Evolutionary conservation across 92 coral and sea anemone species (phyloP).

Genomic region (Nematostella vectensis): DNA sequence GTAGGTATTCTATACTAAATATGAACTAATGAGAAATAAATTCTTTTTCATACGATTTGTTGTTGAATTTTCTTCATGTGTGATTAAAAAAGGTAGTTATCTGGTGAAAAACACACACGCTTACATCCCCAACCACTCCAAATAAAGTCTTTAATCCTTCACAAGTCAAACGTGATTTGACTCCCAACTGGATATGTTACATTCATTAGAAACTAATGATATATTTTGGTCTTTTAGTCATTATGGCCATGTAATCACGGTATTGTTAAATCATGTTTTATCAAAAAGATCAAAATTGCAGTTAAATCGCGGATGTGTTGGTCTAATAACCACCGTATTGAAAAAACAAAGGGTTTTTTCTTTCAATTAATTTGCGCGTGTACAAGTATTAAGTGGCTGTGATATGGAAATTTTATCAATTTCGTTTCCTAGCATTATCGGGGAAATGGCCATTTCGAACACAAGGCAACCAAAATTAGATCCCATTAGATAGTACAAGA

Average conservation of each 20-base stretch:
- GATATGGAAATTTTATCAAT: slow-evolving; percentile 1
- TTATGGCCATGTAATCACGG: slow-evolving; percentile 61
- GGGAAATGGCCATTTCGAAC: no score
- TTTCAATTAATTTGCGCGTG: slow-evolving; percentile 50
- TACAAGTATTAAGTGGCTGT: slow-evolving; percentile 21
- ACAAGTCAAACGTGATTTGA: no score
- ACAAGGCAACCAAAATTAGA: no score
- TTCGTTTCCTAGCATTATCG: slow-evolving; percentile 1
- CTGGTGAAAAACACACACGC: no score
- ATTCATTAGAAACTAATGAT: no score
- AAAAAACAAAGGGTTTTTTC: slow-evolving; percentile 53
- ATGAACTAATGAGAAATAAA: no score
- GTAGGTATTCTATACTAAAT: no score
- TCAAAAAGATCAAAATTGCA: slow-evolving; percentile 63
- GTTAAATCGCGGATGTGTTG: slow-evolving; percentile 55
- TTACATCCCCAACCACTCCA: no score
- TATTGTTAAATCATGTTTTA: slow-evolving; percentile 62
- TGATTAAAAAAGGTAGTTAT: background rate
- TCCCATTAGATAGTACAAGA: no score
- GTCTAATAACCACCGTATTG: slow-evolving; percentile 55
- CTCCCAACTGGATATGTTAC: no score
- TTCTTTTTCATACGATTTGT: background rate
- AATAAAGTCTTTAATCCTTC: no score
- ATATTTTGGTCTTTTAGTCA: slow-evolving; percentile 31
- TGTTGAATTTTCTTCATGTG: background rate